Evolutionary conservation across 2,113 vertebrate genomes (phyloP).

Genomic region (Rhinogobius similis): DNA sequence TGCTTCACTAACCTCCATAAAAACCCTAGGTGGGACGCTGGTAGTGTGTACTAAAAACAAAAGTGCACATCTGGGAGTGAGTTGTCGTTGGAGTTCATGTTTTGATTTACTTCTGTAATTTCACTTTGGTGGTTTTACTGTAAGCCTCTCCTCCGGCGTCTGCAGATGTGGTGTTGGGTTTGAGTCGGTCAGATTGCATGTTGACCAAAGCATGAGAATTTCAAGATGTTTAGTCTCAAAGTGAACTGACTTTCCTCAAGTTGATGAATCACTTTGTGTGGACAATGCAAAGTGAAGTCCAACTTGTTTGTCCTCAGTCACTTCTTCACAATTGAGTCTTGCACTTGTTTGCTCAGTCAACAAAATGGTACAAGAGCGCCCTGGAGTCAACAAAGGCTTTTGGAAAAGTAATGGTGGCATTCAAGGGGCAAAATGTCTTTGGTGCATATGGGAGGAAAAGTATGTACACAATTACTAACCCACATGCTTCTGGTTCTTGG

Average conservation of each 20-base stretch:
- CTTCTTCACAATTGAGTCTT: background rate
- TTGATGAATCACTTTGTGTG: background rate
- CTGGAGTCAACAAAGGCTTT: background rate
- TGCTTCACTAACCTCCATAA: conserved; percentile 41
- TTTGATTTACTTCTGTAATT: conserved; percentile 74
- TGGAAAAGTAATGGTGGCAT: background rate
- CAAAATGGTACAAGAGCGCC: conserved; percentile 6
- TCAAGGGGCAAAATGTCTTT: background rate
- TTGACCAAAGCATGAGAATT: conserved; percentile 23
- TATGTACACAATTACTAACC: conserved; percentile 3
- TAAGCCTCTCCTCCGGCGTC: conserved; percentile 72
- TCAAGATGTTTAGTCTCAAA: conserved; percentile 19
- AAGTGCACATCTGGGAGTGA: conserved; percentile 64
- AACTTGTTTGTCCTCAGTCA: conserved; percentile 1
- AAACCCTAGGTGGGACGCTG: conserved; percentile 55
- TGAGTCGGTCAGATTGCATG: no score
- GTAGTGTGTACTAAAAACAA: conserved; percentile 58
- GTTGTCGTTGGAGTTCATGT: conserved; percentile 44
- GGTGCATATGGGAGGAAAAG: background rate
- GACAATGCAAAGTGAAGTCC: no score
- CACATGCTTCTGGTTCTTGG: conserved; percentile 10
- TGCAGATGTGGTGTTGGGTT: conserved; percentile 67
- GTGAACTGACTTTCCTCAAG: background rate
- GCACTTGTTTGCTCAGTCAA: conserved; percentile 12
- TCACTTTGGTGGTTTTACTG: conserved; percentile 69